A percentile compares a stretch with the other conserved stretches of the same genome.
phyloP scores from a whole-genome alignment of 2,113 vertebrate species.

The Eonycteris spelaea region DNA sequence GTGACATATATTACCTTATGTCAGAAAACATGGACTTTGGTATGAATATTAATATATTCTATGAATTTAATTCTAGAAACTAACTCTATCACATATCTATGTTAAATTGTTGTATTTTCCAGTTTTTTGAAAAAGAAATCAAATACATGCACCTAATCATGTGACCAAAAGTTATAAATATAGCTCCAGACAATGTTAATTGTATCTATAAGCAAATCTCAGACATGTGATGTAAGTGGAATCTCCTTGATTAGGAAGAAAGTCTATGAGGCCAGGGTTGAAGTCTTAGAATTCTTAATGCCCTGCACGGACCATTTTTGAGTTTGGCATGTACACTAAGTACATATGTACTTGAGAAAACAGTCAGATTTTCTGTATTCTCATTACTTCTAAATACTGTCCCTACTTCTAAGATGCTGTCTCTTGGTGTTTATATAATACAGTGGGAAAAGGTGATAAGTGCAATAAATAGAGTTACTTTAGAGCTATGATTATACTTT shows the following conservation, averaged over 20 bases:
- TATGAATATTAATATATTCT: not conserved
- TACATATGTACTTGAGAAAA: not conserved
- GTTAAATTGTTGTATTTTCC: not conserved
- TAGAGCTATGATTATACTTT: not conserved
- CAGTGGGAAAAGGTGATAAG: not conserved
- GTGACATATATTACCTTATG: not conserved
- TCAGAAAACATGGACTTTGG: not conserved
- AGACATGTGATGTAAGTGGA: not conserved
- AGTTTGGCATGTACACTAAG: not conserved
- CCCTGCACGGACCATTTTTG: not conserved
- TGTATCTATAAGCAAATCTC: not conserved
- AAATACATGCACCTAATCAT: not conserved
- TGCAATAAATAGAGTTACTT: not conserved
- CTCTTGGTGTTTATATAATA: not conserved
- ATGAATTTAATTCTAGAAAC: not conserved
- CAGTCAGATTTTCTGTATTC: not conserved
- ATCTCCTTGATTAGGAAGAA: not conserved
- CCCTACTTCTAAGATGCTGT: not conserved
- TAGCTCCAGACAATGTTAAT: not conserved
- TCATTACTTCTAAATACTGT: not conserved
- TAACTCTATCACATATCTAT: not conserved
- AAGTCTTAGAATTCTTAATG: not conserved
- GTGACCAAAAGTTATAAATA: not conserved
- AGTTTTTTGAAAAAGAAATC: slow-evolving; percentile 5
- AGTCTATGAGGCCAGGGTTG: not conserved